Conservation (phyloP, 2,113 vertebrate genomes). For the Limnothrissa miodon region DNA sequence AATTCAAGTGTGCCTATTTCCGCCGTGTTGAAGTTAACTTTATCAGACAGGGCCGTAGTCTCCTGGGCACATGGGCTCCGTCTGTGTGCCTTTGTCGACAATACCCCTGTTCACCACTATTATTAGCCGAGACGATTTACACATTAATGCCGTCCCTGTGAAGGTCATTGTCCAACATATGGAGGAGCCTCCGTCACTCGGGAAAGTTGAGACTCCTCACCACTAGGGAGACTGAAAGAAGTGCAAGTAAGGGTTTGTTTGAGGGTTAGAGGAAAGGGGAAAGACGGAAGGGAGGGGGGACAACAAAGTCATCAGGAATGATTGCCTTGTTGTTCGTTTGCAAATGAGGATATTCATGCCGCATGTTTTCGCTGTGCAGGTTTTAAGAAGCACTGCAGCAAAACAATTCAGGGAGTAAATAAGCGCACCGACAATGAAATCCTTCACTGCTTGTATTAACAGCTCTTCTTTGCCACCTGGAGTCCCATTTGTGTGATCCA, state of each 20-base stretch:
- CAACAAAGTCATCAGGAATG: background rate
- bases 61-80: background rate
- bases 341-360: background rate
- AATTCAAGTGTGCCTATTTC: background rate
- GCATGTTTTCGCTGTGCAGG: background rate
- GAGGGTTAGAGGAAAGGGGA: background rate
- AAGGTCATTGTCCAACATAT: slow-evolving; percentile 28
- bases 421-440: background rate
- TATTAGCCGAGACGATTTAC: slow-evolving; percentile 28
- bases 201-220: slow-evolving; percentile 21
- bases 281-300: background rate
- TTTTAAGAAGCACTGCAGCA: background rate
- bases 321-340: slow-evolving; percentile 1
- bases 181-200: slow-evolving; percentile 1
- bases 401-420: background rate
- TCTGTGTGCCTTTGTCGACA: background rate
- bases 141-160: slow-evolving; percentile 17
- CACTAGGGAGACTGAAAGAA: background rate
- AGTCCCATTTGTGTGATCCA: background rate
- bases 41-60: slow-evolving; percentile 16
- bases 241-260: background rate
- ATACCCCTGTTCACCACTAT: background rate
- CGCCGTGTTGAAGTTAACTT: background rate
- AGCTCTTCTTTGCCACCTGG: background rate
- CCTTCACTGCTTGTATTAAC: background rate